phyloP scores from a whole-genome alignment of 64 coral and sea anemone species.

The Montipora cactus region DNA sequence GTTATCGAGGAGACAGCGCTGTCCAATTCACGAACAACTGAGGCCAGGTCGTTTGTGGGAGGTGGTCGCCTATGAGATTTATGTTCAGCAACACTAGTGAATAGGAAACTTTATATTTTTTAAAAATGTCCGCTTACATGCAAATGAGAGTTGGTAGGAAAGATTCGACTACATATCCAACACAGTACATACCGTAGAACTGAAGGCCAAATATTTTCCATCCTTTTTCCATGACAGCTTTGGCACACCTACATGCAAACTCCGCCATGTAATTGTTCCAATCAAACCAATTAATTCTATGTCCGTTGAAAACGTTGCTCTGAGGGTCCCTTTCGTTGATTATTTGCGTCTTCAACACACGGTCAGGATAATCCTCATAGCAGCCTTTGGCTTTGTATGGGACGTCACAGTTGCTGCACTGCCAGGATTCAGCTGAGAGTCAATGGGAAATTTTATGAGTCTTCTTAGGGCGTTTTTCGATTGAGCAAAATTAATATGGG shows the following conservation, averaged over 20 bases:
- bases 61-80: no score
- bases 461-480: no score
- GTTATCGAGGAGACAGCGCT: no score
- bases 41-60: no score
- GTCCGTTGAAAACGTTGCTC: conserved; percentile 58
- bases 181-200: conserved; percentile 52
- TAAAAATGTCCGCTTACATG: no score
- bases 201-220: conserved; percentile 73
- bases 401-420: conserved; percentile 53
- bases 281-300: conserved; percentile 64
- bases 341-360: conserved; percentile 57
- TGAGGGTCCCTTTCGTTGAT: conserved; percentile 73
- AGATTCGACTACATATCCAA: no score
- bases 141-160: no score
- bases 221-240: conserved; percentile 59
- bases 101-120: no score
- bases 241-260: conserved; percentile 79
- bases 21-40: no score
- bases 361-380: conserved; percentile 37
- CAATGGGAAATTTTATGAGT: no score
- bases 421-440: background rate
- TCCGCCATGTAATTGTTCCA: conserved; percentile 80
- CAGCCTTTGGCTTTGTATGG: conserved; percentile 70
- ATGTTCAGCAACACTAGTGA: no score
- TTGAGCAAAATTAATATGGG: no score